phyloP scores from a whole-genome alignment of 2,113 vertebrate species.

The Mus musculus region GRCm39 chr11:103542501-103543000 shows the following conservation, averaged over 20 bases:
- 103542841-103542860: not conserved
- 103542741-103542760: not conserved
- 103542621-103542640: not conserved
- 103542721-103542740: not conserved
- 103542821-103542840: not conserved
- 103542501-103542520: not conserved
- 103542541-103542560: not conserved
- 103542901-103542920: not conserved
- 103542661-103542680: not conserved
- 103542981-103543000: slow-evolving; percentile 3
- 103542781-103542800: not conserved
- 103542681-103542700: not conserved
- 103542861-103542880: not conserved
- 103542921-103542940: not conserved
- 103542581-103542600: not conserved
- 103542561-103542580: not conserved
- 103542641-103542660: not conserved
- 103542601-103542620: not conserved
- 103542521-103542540: not conserved
- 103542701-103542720: not conserved
- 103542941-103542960: not conserved
- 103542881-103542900: not conserved
- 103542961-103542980: not conserved
- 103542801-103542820: not conserved
- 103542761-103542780: too few species aligned